Evolutionary conservation across 1,140 invertebrate genomes (phyloP), one percentile per base, ranked within the genome.

Genomic region (Samia ricini): DNA sequence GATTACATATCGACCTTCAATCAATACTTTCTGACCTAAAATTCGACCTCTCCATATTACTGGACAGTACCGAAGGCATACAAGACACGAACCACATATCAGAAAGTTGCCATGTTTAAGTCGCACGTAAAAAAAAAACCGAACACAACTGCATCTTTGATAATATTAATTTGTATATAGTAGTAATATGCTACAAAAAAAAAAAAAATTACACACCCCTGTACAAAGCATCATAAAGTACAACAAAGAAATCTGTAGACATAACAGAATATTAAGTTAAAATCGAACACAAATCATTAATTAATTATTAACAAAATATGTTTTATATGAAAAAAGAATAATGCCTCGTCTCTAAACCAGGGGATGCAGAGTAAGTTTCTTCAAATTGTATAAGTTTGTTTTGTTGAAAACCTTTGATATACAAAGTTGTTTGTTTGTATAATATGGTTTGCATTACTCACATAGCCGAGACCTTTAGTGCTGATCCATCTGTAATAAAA

Each of bases 261-360:
- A 60, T 60, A 75, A 74, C 67, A 69, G 69, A 76, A 63, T 63
- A 60, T 68, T 68, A n/a, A n/a, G 33, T 42, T 42, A 42, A 76
- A 77, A 77, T 72, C 63, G 67, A 75, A 70, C 76, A 77, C 67
- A 80, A 78, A 75, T 71, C 60, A 69, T 71, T 62, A 69, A 83
- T 79, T 81, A 77, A 83, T 72, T 71, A 72, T 78, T 84, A 85
- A 85, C 81, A 85, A 85, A 88, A 83, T 82, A 85, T 79, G 74
- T 86, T 78, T 59, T 79, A 81, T 81, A 76, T 72, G 77, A 78
- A 78, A 71, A 75, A 49, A 79, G 79, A 76, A 79, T 69, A 77
- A 62, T 71, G 29, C 29, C 20, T 12, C 18, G 24, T 24, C 56
- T 29, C 29, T 18, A 22, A 59, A 36, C 60, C 64, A 60, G 48